A percentile compares a stretch with the other conserved stretches of the same genome.
Conservation (phyloP, 2,797 vertebrate genomes). For the Myripristis murdjan region DNA sequence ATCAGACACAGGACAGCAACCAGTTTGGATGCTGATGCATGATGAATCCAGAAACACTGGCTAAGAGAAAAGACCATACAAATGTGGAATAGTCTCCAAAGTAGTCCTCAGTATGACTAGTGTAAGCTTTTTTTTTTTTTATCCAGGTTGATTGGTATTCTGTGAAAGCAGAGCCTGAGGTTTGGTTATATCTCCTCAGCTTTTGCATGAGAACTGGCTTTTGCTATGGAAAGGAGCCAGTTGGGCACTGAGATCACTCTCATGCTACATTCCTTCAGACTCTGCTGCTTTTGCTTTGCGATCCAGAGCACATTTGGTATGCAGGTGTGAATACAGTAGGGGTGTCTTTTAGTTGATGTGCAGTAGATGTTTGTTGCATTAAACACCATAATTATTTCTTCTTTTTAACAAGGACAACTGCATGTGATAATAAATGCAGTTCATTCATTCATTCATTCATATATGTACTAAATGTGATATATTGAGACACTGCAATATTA, state of each 20-base stretch:
- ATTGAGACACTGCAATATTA: slow-evolving; percentile 1
- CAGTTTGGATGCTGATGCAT: background rate
- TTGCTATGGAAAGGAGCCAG: background rate
- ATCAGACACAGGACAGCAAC: too few relatives aligned
- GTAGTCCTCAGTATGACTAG: background rate
- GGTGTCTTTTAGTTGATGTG: background rate
- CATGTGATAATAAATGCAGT: background rate
- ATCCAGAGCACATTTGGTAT: background rate
- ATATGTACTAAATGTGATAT: background rate
- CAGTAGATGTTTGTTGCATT: background rate
- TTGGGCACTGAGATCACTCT: background rate
- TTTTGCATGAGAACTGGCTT: slow-evolving; percentile 3
- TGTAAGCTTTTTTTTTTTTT: background rate
- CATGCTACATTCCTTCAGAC: background rate
- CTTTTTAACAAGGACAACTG: background rate
- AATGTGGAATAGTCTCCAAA: background rate
- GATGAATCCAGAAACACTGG: background rate
- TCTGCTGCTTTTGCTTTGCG: background rate
- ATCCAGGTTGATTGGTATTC: background rate
- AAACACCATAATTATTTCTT: slow-evolving; percentile 1
- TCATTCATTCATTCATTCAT: background rate
- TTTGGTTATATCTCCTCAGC: background rate
- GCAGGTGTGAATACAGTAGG: background rate
- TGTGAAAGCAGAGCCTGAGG: background rate
- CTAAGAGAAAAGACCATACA: background rate